phyloP scores from a whole-genome alignment of 2,113 vertebrate species.

The Nothobranchius furzeri region DNA sequence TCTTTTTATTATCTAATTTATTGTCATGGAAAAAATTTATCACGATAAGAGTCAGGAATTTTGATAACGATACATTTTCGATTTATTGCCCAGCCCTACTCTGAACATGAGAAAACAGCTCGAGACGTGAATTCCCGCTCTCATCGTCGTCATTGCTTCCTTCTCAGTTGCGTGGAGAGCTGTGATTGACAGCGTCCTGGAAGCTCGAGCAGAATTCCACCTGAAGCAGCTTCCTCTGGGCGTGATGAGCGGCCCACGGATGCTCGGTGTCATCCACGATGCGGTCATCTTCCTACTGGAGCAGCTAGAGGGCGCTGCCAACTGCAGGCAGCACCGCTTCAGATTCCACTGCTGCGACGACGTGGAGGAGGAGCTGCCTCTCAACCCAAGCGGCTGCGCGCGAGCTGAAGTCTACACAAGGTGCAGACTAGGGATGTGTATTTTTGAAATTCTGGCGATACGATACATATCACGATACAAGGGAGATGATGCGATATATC shows the following conservation, averaged over 20 bases:
- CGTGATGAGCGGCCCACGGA: constrained; percentile 82
- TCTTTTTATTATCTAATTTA: no score
- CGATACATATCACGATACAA: no score
- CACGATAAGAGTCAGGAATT: no score
- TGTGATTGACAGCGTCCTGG: constrained; percentile 86
- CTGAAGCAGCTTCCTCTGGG: constrained; percentile 85
- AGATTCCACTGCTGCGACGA: constrained; percentile 88
- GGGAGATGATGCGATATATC: no score
- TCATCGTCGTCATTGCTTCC: not conserved
- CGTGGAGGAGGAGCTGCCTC: constrained; percentile 83
- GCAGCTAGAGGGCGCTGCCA: constrained; percentile 85
- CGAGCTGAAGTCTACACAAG: constrained; percentile 85
- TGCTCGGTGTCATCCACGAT: constrained; percentile 87
- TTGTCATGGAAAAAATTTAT: no score
- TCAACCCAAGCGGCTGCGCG: constrained; percentile 88
- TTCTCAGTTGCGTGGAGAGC: constrained; percentile 87
- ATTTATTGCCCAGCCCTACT: no score
- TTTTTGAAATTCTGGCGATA: no score
- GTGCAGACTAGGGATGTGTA: constrained; percentile 59
- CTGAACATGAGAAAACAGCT: not conserved
- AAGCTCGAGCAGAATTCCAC: constrained; percentile 84
- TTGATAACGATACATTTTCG: no score
- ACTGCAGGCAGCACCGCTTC: constrained; percentile 86
- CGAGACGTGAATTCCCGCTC: not conserved
- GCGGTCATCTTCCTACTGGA: constrained; percentile 90